phyloP scores from a whole-genome alignment of 2,113 vertebrate species.

The Delphinapterus leucas region DNA sequence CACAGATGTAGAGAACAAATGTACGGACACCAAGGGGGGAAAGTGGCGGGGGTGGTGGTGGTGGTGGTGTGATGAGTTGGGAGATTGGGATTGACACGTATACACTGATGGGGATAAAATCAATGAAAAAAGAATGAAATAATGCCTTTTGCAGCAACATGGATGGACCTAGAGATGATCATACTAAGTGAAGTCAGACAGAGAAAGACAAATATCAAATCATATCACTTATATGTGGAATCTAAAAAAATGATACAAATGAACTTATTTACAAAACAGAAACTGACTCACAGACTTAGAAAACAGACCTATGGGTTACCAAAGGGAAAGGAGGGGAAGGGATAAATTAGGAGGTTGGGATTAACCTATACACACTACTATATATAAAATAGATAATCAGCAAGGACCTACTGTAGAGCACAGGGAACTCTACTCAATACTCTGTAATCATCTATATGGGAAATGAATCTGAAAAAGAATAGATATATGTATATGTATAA shows the following conservation, averaged over 20 bases:
- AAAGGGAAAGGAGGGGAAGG: neutral
- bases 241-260: neutral
- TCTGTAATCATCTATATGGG: neutral
- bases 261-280: neutral
- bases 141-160: neutral
- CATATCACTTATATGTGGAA: neutral
- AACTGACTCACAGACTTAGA: neutral
- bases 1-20: too few species aligned
- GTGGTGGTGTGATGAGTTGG: too few species aligned
- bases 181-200: neutral
- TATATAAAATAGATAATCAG: neutral
- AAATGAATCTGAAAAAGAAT: neutral
- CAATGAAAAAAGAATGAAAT: neutral
- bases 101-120: too few species aligned
- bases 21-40: too few species aligned
- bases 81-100: too few species aligned
- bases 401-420: neutral
- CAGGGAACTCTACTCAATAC: neutral
- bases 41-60: too few species aligned
- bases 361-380: neutral
- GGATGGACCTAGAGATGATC: neutral
- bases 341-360: neutral
- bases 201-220: neutral
- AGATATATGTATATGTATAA: neutral
- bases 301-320: neutral